These are phyloP conservation scores for Pseudobourletiella spinata DNA, from an alignment of 1,140 invertebrate species.

Conservation along the genomic window DNA sequence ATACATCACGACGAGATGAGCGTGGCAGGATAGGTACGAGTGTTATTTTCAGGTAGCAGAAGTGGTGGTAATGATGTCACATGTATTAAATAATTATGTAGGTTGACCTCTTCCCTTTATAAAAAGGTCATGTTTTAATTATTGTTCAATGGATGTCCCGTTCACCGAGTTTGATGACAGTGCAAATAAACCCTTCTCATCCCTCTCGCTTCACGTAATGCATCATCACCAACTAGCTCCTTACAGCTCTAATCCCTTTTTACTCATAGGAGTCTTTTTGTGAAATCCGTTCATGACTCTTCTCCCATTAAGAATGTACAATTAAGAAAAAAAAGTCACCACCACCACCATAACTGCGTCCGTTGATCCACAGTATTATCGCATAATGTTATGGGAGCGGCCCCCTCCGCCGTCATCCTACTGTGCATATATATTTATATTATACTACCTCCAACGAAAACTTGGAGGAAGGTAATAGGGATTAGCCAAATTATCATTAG, in stretches of 20 bases:
- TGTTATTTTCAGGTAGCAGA: not conserved
- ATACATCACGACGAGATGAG: conserved; percentile 11
- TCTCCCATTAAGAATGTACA: too few species aligned
- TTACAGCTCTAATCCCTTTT: not conserved
- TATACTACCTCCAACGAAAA: too few species aligned
- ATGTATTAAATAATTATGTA: too few species aligned
- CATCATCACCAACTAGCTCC: not conserved
- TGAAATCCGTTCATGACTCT: not conserved
- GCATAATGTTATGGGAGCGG: not conserved
- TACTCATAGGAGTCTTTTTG: not conserved
- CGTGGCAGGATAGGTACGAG: not conserved
- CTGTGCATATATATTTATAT: too few species aligned
- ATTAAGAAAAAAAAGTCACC: too few species aligned
- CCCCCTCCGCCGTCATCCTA: not conserved
- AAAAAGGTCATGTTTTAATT: conserved; percentile 5
- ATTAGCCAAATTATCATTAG: too few species aligned
- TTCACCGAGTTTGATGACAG: not conserved
- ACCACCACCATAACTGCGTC: too few species aligned
- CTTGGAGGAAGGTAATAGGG: too few species aligned
- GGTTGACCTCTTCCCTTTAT: not conserved
- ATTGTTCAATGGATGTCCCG: not conserved
- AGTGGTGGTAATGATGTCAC: not conserved
- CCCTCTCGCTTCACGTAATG: not conserved
- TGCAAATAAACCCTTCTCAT: not conserved
- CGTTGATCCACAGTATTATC: too few species aligned